Base-by-base conservation (phyloP, 2,797 vertebrate genomes). In the Limosa lapponica region DNA sequence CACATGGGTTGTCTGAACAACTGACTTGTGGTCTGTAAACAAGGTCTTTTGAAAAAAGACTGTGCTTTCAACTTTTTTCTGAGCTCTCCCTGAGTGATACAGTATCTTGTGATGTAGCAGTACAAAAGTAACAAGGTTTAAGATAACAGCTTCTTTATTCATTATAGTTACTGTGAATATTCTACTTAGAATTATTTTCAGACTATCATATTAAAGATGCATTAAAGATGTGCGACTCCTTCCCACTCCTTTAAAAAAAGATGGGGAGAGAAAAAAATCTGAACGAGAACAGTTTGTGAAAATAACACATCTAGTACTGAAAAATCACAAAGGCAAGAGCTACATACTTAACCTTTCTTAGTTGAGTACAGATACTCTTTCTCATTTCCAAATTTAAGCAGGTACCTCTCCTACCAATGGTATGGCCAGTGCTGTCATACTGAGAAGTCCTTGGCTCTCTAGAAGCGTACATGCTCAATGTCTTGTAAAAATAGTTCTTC, bases 161-260 rank as follows among this genome's bases (percentile, higher is more conserved):
- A 43, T 61, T 77, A 79, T 23, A 70, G 51, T 84, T 78, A 70
- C 83, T 87, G 52, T 37, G 51, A 94, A 67, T 71, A 96, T 90
- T 93, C 62, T 54, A 66, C 39, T 34, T 51, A 58, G 49, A 90
- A 93, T 71, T 95, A 69, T 90, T 92, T 95, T 93, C 91, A 95
- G 92, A 89, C 54, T 72, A 82, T 34, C 79, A 70, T 52, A 71
- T 90, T 69, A 94, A 95, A 95, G 39, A 92, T 37, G 55, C 12
- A 13, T 34, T 86, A 55, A 89, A 91, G 79, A 95, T 43, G 23
- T 65, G 58, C 1, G 6, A 90, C 22, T 92, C 48, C 62, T 92
- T 90, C 74, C 62, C 83, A 89, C 92, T 70, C 39, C 43, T 72
- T 89, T 16, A 54, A 87, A 90, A 88, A 78, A 44, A 55, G 25